A percentile compares a stretch with the other conserved stretches of the same genome.
Conservation (phyloP, 2,113 vertebrate genomes). For the Ia io region DNA sequence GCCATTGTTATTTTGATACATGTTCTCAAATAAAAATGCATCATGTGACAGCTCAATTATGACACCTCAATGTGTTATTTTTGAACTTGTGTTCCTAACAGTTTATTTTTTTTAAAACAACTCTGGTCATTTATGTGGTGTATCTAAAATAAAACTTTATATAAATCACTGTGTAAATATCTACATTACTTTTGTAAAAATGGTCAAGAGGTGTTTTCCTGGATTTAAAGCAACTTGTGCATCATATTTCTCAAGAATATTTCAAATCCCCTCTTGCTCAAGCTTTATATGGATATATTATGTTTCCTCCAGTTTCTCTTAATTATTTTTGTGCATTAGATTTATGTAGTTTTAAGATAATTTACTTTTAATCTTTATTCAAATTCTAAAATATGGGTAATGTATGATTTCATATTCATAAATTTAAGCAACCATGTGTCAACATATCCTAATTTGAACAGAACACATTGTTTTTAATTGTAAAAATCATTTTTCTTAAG, state of each 20-base stretch:
- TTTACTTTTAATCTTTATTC: neutral
- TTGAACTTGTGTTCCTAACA: neutral
- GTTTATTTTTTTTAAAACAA: neutral
- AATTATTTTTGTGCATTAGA: neutral
- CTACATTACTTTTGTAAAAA: neutral
- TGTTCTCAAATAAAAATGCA: neutral
- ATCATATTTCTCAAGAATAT: constrained; percentile 4
- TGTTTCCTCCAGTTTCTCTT: neutral
- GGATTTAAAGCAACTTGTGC: neutral
- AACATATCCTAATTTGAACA: constrained; percentile 50
- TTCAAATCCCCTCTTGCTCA: neutral
- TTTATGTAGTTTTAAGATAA: neutral
- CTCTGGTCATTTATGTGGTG: neutral
- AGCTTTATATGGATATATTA: neutral
- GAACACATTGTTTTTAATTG: constrained; percentile 63
- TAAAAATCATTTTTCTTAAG: constrained; percentile 54
- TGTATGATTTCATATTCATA: constrained; percentile 28
- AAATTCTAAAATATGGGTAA: constrained; percentile 19
- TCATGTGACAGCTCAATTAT: neutral
- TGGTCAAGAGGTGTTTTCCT: neutral
- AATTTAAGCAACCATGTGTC: constrained; percentile 53
- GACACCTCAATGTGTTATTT: neutral
- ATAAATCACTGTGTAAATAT: neutral
- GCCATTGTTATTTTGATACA: neutral
- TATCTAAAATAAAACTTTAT: neutral